Conservation (phyloP, 2,797 vertebrate species). For the Ptychobarbus kaznakovi region DNA sequence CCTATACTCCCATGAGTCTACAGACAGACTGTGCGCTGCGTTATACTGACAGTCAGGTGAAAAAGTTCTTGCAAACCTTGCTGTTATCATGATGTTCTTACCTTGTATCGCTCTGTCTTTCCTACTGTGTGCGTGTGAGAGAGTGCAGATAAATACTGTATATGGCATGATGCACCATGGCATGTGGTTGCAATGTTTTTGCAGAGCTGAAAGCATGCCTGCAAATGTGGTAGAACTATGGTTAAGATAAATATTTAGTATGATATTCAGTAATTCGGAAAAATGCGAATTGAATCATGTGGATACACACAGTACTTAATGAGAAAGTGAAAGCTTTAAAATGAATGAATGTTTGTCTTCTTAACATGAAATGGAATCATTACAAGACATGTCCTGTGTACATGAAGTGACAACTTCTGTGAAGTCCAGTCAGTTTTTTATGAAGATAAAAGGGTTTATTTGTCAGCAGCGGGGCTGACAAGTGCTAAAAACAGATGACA, state of each 20-base stretch:
- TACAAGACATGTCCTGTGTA: neutral
- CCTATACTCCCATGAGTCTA: slow-evolving; percentile 65
- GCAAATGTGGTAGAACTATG: slow-evolving; percentile 11
- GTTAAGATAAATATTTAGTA: neutral
- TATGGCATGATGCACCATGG: neutral
- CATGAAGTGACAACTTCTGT: neutral
- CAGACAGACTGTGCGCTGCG: slow-evolving; percentile 61
- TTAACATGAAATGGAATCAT: neutral
- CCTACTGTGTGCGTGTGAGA: slow-evolving; percentile 47
- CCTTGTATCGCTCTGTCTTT: slow-evolving; percentile 65
- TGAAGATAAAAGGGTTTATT: slow-evolving; percentile 12
- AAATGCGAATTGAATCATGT: neutral
- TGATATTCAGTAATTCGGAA: neutral
- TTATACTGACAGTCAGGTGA: slow-evolving; percentile 49
- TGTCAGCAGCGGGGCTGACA: slow-evolving; percentile 13
- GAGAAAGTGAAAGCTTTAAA: neutral
- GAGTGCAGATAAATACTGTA: slow-evolving; percentile 22
- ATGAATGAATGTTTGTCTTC: slow-evolving; percentile 5
- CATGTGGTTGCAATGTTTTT: slow-evolving; percentile 39
- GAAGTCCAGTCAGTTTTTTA: neutral
- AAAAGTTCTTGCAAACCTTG: slow-evolving; percentile 54
- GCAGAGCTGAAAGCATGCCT: slow-evolving; percentile 51
- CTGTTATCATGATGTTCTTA: slow-evolving; percentile 55
- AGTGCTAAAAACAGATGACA: slow-evolving; percentile 33
- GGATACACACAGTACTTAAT: neutral